Percentiles rank a stretch among this genome's conserved stretches.
Evolutionary conservation across 2,113 vertebrate species (phyloP).

Genomic region (Phasianus colchicus): DNA sequence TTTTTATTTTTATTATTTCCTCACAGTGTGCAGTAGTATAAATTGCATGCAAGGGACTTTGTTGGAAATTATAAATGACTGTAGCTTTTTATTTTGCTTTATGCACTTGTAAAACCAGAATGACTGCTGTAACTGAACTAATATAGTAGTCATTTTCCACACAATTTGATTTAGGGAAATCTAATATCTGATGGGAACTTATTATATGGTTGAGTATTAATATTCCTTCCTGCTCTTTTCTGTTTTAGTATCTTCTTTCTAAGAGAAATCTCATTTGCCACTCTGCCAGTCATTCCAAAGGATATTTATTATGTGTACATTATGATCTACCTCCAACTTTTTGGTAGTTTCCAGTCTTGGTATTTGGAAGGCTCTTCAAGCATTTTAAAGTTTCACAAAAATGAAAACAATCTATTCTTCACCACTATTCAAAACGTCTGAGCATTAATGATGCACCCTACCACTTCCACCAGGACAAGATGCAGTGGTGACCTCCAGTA

Average conservation of each 20-base stretch:
- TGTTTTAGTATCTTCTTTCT: neutral
- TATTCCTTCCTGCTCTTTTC: constrained; percentile 1
- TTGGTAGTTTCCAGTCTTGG: neutral
- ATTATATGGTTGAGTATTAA: neutral
- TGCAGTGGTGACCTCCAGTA: neutral
- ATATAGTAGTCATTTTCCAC: neutral
- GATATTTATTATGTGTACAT: neutral
- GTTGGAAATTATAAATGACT: constrained; percentile 14
- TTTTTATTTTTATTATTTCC: neutral
- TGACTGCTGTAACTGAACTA: constrained; percentile 4
- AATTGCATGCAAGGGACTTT: neutral
- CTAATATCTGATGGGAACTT: neutral
- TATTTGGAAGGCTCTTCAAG: neutral
- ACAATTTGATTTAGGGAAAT: neutral
- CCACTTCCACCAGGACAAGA: neutral
- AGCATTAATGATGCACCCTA: neutral
- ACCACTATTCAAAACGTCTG: neutral
- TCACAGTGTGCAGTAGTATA: neutral
- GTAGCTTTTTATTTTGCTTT: constrained; percentile 34
- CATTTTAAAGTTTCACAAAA: neutral
- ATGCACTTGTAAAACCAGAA: constrained; percentile 41
- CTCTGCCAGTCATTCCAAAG: neutral
- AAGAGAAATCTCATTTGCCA: neutral
- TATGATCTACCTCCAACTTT: neutral
- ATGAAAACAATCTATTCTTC: neutral